These are phyloP conservation scores for Pangasius sanitwongsei DNA, from an alignment of 2,797 vertebrate genomes.

Conservation along the genomic window DNA sequence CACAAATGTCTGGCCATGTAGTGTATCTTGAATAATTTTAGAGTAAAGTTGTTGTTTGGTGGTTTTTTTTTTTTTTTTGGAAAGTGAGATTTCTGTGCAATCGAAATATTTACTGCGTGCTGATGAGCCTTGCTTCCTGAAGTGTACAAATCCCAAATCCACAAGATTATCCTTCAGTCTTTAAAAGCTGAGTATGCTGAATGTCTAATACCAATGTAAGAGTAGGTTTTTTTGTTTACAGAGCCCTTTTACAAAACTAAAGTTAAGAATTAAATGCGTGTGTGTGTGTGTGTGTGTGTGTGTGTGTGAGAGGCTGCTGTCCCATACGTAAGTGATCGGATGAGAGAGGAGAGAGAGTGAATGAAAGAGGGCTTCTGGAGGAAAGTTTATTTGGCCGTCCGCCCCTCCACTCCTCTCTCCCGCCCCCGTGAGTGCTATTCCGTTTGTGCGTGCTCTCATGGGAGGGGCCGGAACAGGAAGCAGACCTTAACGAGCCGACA, in stretches of 20 bases:
- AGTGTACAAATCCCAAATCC: not conserved
- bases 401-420: conserved; percentile 71
- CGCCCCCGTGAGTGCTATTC: conserved; percentile 74
- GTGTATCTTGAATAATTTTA: not conserved
- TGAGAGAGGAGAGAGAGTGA: conserved; percentile 26
- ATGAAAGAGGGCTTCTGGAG: conserved; percentile 70
- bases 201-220: not conserved
- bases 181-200: not conserved
- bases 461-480: conserved; percentile 78
- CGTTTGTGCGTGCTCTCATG: conserved; percentile 67
- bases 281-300: not conserved
- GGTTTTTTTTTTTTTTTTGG: too few relatives aligned
- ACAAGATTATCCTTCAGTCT: not conserved
- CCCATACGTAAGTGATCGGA: not conserved
- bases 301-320: not conserved
- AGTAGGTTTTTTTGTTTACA: too few relatives aligned
- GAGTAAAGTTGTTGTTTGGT: not conserved
- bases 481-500: conserved; percentile 76
- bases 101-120: not conserved
- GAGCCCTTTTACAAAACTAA: too few relatives aligned
- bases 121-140: not conserved
- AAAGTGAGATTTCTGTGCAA: not conserved
- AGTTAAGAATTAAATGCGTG: not conserved
- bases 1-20: not conserved
- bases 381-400: conserved; percentile 76